phyloP scores from a whole-genome alignment of 2,888 invertebrate species.

The Malthinus flaveolus region DNA sequence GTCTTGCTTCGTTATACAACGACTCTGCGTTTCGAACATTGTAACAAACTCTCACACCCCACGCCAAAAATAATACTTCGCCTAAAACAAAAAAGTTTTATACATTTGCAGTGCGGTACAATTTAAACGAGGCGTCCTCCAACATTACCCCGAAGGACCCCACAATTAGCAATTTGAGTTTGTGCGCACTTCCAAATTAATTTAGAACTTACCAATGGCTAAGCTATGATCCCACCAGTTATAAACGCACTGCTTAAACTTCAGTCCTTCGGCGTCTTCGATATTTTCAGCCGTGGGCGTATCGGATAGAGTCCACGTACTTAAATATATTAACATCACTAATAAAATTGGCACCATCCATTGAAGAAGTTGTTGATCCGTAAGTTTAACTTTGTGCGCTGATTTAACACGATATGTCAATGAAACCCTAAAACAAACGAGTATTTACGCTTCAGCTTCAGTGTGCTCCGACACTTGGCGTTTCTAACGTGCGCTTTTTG shows the following conservation, averaged over 20 bases:
- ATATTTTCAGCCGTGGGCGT: conserved; percentile 83
- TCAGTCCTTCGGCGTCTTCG: conserved; percentile 72
- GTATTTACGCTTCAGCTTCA: too few species aligned
- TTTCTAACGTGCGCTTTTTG: too few species aligned
- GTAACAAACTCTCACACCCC: conserved; percentile 86
- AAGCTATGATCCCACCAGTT: conserved; percentile 96
- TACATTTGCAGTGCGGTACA: too few species aligned
- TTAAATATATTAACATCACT: conserved; percentile 84
- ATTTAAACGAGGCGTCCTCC: too few species aligned
- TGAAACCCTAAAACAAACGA: conserved; percentile 69
- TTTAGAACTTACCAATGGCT: conserved; percentile 68
- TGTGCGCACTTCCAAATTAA: too few species aligned
- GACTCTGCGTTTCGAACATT: conserved; percentile 90
- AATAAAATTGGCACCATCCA: conserved; percentile 93
- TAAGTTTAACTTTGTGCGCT: conserved; percentile 88
- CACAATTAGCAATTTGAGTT: too few species aligned
- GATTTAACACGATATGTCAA: conserved; percentile 92
- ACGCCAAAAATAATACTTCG: conserved; percentile 76
- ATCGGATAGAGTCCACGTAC: conserved; percentile 88
- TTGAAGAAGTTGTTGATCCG: conserved; percentile 88
- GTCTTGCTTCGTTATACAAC: conserved; percentile 88
- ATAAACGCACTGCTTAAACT: conserved; percentile 87
- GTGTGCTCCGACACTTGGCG: too few species aligned
- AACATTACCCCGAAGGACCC: too few species aligned
- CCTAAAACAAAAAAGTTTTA: conserved; percentile 59